Base-by-base conservation (phyloP, 2,797 vertebrate genomes). In the Scolopax rusticola region DNA sequence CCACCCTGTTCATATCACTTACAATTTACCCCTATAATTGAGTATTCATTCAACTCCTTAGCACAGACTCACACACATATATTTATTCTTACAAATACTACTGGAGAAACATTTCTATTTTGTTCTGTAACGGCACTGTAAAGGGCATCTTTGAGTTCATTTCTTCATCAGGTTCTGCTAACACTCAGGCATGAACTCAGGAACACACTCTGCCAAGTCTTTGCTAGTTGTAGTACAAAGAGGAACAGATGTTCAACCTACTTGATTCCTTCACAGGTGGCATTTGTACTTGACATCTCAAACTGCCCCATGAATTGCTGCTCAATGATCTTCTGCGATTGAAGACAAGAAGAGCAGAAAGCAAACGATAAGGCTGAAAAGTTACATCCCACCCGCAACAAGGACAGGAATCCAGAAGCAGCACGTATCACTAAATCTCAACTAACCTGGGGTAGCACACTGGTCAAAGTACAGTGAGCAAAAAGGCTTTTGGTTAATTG, bases 1-100 rank as follows among this genome's bases (percentile, higher is more conserved):
- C 27, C 12, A 45, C 3, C 3, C 8, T 6, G 3, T 28, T 74
- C 8, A 5, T 1, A 1, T 8, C 47, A 82, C 4, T 41, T 79
- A 9, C 0, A 0, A 67, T 36, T 63, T 16, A 80, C 11, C 18
- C 11, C 25, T 32, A 8, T 50, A 74, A 74, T 21, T 2, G 21
- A 67, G 25, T 9, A 6, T 57, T 77, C 53, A 83, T 25, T 47
- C 24, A 51, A 36, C 30, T 84, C 56, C 50, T 85, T 25, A 53
- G 5, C 19, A 75, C 36, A 74, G 24, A 59, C 17, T 25, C 40
- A 51, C 0, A 0, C 1, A 48, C 1, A 3, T 30, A 1, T 5
- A 64, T 48, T 78, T 59, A 1, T 48, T 84, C 71, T 27, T 60
- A 71, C 5, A 81, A 43, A 45, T 33, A 33, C 8, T 36, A 13